phyloP scores from a whole-genome alignment of 1,140 invertebrate species.

The Nasonia vitripennis region DNA sequence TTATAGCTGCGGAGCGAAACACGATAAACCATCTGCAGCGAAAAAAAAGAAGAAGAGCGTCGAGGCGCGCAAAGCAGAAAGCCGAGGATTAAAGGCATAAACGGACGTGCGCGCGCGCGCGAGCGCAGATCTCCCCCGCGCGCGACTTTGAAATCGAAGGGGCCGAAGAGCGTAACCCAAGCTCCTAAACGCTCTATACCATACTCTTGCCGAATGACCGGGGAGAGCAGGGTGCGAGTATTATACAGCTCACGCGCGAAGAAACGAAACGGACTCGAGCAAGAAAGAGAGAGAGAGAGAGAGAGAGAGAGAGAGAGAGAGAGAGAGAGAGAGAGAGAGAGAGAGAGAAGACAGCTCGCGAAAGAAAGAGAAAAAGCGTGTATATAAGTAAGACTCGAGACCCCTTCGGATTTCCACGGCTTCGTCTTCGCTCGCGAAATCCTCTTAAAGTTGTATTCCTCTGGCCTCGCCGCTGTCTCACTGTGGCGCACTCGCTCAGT shows the following conservation, averaged over 20 bases:
- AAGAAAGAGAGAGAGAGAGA: conserved; percentile 37
- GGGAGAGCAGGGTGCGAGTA: too few relatives aligned
- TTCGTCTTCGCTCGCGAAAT: conserved; percentile 72
- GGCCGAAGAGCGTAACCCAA: conserved; percentile 60
- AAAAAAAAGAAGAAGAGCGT: conserved; percentile 20
- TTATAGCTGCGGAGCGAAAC: neutral
- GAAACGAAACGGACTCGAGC: conserved; percentile 56
- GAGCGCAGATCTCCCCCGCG: neutral
- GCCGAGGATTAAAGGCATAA: conserved; percentile 38
- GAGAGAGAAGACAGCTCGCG: neutral
- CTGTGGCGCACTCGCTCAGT: conserved; percentile 49
- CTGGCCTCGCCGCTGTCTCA: conserved; percentile 67
- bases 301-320: conserved; percentile 43
- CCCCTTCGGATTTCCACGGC: conserved; percentile 74
- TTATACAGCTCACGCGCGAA: neutral
- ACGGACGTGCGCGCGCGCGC: neutral
- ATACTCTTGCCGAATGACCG: neutral
- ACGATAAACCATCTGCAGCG: conserved; percentile 11
- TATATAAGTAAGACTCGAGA: conserved; percentile 73
- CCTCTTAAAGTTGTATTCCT: conserved; percentile 76
- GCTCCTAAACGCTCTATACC: conserved; percentile 55
- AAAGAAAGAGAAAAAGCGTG: conserved; percentile 56
- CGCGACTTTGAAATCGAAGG: conserved; percentile 42
- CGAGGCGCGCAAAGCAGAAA: conserved; percentile 3
- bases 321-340: conserved; percentile 39